Evolutionary conservation across 2,888 invertebrate genomes (phyloP).

Genomic region (Caenorhabditis sp.): DNA sequence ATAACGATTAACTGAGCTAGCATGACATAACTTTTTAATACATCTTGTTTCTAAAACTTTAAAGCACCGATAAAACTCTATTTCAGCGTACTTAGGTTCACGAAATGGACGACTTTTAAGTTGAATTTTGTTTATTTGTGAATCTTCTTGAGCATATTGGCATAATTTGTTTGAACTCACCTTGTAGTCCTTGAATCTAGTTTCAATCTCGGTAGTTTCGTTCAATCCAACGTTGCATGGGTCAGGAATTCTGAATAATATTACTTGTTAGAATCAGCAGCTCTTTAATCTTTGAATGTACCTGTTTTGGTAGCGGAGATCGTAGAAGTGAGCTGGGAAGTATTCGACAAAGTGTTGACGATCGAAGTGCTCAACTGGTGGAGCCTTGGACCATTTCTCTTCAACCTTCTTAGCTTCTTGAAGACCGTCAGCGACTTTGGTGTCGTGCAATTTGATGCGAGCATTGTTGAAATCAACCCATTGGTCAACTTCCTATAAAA

Average conservation of each 20-base stretch:
- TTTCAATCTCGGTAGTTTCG: constrained; percentile 62
- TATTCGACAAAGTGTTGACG: constrained; percentile 67
- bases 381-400: constrained; percentile 69
- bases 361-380: constrained; percentile 70
- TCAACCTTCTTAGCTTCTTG: constrained; percentile 69
- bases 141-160: too few species aligned
- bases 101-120: too few species aligned
- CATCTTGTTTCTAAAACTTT: too few species aligned
- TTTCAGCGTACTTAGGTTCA: too few species aligned
- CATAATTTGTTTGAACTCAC: too few species aligned
- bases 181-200: constrained; percentile 69
- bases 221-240: constrained; percentile 67
- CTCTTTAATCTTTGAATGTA: background rate
- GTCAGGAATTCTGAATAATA: constrained; percentile 56
- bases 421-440: constrained; percentile 67
- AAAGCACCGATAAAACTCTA: too few species aligned
- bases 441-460: constrained; percentile 62
- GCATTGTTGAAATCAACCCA: constrained; percentile 68
- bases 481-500: constrained; percentile 60
- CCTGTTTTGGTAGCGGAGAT: constrained; percentile 65
- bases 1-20: too few species aligned
- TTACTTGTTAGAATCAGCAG: background rate
- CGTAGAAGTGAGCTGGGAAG: constrained; percentile 64
- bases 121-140: too few species aligned
- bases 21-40: too few species aligned